phyloP scores from a whole-genome alignment of 2,113 vertebrate genomes.

The Butorides virescens region DNA sequence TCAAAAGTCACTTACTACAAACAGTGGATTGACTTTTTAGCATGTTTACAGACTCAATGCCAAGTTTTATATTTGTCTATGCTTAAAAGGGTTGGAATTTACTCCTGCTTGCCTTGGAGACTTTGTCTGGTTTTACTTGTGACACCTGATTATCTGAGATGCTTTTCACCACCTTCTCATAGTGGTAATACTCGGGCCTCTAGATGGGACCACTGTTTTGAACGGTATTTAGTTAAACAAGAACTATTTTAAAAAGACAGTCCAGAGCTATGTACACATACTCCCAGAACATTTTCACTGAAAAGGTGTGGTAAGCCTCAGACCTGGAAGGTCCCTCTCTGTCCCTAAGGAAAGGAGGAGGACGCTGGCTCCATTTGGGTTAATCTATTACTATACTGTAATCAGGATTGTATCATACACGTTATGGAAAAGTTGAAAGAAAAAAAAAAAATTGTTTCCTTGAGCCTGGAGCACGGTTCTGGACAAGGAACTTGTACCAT shows the following conservation, averaged over 20 bases:
- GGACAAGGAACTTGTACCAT: not conserved
- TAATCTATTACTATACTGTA: not conserved
- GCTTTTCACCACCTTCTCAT: slow-evolving; percentile 47
- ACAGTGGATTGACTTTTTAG: not conserved
- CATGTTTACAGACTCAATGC: not conserved
- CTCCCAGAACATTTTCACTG: not conserved
- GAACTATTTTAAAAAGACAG: not conserved
- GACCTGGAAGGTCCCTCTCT: not conserved
- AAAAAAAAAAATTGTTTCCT: not conserved
- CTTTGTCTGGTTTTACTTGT: slow-evolving; percentile 34
- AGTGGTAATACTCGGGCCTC: not conserved
- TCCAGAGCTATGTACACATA: not conserved
- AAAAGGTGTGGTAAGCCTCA: not conserved
- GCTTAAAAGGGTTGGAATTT: slow-evolving; percentile 35
- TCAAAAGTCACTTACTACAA: not conserved
- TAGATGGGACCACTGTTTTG: not conserved
- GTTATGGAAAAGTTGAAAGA: not conserved
- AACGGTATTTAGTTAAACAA: slow-evolving; percentile 5
- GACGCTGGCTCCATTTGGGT: not conserved
- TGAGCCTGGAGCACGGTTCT: not conserved
- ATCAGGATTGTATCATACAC: not conserved
- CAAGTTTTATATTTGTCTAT: not conserved
- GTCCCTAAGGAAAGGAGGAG: not conserved
- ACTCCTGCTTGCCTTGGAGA: slow-evolving; percentile 9
- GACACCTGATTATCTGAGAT: slow-evolving; percentile 47